Evolutionary conservation across 1,140 invertebrate species (phyloP).

Genomic region (Elysia chlorotica): DNA sequence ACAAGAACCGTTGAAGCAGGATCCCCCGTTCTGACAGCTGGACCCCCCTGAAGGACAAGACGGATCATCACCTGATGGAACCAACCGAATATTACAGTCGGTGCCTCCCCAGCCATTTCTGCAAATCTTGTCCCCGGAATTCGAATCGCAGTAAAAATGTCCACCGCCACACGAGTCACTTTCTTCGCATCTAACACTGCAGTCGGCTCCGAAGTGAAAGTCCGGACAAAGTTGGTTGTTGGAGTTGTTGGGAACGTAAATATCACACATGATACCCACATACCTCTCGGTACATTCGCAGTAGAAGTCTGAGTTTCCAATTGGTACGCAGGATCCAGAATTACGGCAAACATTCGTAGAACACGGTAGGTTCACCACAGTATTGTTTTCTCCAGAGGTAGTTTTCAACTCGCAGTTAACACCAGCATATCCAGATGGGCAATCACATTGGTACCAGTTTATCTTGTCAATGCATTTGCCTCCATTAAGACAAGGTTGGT

Average conservation of each 20-base stretch:
- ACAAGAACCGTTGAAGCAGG: conserved; percentile 28
- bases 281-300: conserved; percentile 31
- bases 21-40: conserved; percentile 24
- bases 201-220: conserved; percentile 23
- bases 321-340: conserved; percentile 19
- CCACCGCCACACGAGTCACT: conserved; percentile 22
- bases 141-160: conserved; percentile 29
- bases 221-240: conserved; percentile 13
- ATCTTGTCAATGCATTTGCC: conserved; percentile 78
- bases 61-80: conserved; percentile 21
- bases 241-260: background rate
- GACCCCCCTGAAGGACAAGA: conserved; percentile 17
- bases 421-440: conserved; percentile 17
- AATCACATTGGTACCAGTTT: conserved; percentile 29
- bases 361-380: no score
- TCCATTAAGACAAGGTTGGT: conserved; percentile 78
- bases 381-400: no score
- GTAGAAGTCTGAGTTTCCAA: background rate
- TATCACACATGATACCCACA: conserved; percentile 19
- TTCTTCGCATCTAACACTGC: conserved; percentile 18
- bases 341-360: no score
- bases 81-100: conserved; percentile 5
- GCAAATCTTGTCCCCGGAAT: conserved; percentile 19
- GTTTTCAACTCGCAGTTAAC: conserved; percentile 23
- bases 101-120: conserved; percentile 23